phyloP scores from a whole-genome alignment of 1,140 invertebrate species.

The Drosophila gunungcola region DNA sequence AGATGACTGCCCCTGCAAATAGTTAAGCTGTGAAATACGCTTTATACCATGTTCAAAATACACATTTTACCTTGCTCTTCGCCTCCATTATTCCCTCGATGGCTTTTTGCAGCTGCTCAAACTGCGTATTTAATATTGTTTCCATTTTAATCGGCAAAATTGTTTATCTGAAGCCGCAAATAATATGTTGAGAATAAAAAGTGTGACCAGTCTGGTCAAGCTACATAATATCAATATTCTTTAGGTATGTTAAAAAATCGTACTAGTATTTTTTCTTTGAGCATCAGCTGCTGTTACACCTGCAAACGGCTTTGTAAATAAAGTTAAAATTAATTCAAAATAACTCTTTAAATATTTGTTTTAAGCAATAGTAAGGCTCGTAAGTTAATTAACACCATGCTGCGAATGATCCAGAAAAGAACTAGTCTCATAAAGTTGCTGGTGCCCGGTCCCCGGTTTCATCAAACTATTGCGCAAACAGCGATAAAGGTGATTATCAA shows the following conservation, averaged over 20 bases:
- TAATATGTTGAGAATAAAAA: background rate
- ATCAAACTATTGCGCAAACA: conserved; percentile 60
- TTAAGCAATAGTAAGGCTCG: background rate
- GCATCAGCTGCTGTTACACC: conserved; percentile 7
- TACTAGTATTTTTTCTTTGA: background rate
- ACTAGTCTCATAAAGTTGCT: conserved; percentile 36
- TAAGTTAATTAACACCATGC: conserved; percentile 34
- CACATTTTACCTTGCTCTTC: conserved; percentile 42
- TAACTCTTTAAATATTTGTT: conserved; percentile 4
- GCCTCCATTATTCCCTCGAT: conserved; percentile 42
- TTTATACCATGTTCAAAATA: too few relatives aligned
- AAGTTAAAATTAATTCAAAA: background rate
- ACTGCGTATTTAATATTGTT: conserved; percentile 56
- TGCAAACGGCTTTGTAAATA: conserved; percentile 14
- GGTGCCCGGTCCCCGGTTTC: conserved; percentile 44
- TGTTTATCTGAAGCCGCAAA: conserved; percentile 7
- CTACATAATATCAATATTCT: background rate
- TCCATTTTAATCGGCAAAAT: conserved; percentile 47
- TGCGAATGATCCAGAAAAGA: conserved; percentile 51
- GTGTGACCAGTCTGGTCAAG: background rate
- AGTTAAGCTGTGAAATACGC: too few relatives aligned
- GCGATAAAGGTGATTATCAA: conserved; percentile 39
- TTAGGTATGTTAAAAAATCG: background rate
- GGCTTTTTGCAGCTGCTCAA: conserved; percentile 52
- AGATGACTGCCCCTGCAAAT: conserved; percentile 85